Evolutionary conservation across 2,797 vertebrate genomes (phyloP).

Genomic region (Anabacerthia variegaticeps): DNA sequence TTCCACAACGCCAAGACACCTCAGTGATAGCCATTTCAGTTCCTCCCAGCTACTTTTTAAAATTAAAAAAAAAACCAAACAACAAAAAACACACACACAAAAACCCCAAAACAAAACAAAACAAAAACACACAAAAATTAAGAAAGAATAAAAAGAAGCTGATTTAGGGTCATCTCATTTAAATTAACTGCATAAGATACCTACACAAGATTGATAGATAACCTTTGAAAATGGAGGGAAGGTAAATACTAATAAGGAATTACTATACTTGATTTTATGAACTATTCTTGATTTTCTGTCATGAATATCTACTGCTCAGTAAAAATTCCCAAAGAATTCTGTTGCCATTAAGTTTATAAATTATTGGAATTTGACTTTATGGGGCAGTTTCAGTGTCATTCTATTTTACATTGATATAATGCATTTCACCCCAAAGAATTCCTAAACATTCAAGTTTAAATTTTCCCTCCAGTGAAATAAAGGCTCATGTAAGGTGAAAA

Average conservation of each 20-base stretch:
- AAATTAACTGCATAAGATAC: background rate
- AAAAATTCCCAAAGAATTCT: background rate
- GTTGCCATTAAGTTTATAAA: background rate
- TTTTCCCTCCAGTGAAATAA: background rate
- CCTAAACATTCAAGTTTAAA: background rate
- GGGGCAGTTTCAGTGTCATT: background rate
- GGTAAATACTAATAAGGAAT: background rate
- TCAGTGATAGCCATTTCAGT: background rate
- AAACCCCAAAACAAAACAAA: too few species aligned
- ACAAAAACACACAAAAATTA: background rate
- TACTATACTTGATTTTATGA: background rate
- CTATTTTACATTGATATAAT: background rate
- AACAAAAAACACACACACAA: too few species aligned
- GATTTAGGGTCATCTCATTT: background rate
- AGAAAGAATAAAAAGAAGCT: background rate
- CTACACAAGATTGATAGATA: background rate
- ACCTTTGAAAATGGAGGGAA: background rate
- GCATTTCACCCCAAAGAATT: background rate
- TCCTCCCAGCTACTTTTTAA: background rate
- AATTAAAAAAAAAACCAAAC: background rate
- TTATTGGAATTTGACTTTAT: background rate
- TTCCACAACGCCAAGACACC: background rate
- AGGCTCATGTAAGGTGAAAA: background rate
- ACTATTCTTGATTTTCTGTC: background rate
- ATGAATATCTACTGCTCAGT: background rate